These are phyloP conservation scores for Megalonaias nervosa DNA, from an alignment of 1,140 invertebrate genomes.

Conservation along the genomic window DNA sequence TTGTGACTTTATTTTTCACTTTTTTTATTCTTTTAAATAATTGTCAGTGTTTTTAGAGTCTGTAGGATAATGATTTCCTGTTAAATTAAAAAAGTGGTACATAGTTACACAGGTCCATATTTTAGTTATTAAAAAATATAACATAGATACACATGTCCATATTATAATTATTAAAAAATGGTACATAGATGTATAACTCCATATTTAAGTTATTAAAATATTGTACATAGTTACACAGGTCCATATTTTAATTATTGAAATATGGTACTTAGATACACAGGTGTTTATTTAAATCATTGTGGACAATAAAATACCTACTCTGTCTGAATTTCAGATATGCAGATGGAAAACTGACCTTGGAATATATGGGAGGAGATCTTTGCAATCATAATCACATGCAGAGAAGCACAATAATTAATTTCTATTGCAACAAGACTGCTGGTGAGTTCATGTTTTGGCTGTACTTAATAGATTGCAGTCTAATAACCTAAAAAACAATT, in stretches of 20 bases:
- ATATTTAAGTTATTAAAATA: no score
- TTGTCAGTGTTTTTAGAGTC: not conserved
- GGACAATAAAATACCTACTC: not conserved
- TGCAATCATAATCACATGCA: conserved; percentile 56
- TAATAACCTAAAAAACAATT: no score
- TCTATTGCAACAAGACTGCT: conserved; percentile 60
- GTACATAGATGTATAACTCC: no score
- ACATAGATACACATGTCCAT: no score
- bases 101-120: no score
- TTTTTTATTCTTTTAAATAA: no score
- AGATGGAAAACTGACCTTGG: conserved; percentile 60
- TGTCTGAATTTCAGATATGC: conserved; percentile 54
- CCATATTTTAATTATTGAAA: no score
- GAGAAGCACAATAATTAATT: conserved; percentile 61
- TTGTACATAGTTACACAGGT: no score
- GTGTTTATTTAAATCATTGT: not conserved
- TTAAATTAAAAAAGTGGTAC: not conserved
- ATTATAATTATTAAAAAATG: no score
- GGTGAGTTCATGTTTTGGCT: conserved; percentile 34
- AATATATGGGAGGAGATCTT: conserved; percentile 55
- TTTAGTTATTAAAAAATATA: no score
- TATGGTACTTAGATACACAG: not conserved
- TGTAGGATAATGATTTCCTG: not conserved
- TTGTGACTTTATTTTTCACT: no score
- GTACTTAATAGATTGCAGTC: no score